Evolutionary conservation across 2,113 vertebrate species (phyloP).

Genomic region (Rhinolophus sinicus): DNA sequence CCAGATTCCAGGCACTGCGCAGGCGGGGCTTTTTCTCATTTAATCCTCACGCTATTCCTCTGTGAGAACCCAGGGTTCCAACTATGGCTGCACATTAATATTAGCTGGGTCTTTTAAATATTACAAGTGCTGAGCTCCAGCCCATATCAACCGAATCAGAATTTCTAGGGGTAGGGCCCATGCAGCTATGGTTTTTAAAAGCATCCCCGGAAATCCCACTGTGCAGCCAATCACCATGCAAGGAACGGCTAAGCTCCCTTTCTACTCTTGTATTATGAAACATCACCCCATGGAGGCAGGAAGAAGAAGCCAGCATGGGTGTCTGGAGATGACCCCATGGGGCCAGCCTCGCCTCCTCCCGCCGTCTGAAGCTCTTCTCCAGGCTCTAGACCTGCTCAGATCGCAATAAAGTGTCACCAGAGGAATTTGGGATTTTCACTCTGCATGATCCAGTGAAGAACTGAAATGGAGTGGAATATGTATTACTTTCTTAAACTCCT

Average conservation of each 20-base stretch:
- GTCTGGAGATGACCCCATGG: accelerated
- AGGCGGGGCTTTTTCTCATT: background rate
- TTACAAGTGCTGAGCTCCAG: background rate
- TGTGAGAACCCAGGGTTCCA: background rate
- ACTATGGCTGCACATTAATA: background rate
- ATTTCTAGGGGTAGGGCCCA: background rate
- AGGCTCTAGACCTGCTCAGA: background rate
- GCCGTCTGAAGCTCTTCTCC: background rate
- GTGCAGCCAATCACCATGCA: background rate
- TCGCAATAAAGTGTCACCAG: background rate
- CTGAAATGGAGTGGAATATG: slow-evolving; percentile 22
- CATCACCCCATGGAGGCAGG: background rate
- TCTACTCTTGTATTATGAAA: background rate
- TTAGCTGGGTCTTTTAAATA: background rate
- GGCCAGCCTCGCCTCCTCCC: background rate
- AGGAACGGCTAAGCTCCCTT: background rate
- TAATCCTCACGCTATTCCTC: background rate
- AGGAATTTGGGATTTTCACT: background rate
- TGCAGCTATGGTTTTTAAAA: background rate
- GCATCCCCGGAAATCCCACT: background rate
- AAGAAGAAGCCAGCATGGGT: too few species aligned
- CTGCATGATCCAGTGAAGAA: background rate
- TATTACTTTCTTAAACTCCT: background rate
- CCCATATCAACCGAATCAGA: background rate
- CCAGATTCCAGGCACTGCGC: background rate